These are phyloP conservation scores for Heliconius nattereri DNA, from an alignment of 1,140 invertebrate genomes.

Conservation along the genomic window DNA sequence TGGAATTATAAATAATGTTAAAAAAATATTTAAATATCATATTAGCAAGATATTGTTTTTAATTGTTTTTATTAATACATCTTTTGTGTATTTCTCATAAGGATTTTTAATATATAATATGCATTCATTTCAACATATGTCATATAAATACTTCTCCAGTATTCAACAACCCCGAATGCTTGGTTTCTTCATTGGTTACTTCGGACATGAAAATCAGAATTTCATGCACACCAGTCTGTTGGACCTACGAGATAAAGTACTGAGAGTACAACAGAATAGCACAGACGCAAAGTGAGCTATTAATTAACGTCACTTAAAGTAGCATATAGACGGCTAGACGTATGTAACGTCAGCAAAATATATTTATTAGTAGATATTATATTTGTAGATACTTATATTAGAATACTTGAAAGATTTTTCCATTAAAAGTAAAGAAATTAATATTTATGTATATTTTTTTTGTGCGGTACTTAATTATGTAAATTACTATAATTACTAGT, in stretches of 20 bases:
- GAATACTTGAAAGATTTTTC: not conserved
- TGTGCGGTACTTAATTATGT: not conserved
- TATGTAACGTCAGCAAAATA: not conserved
- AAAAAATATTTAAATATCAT: no score
- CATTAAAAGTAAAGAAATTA: not conserved
- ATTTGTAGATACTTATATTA: not conserved
- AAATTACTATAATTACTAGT: no score
- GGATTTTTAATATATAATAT: no score
- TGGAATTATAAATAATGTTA: no score
- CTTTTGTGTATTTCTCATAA: no score
- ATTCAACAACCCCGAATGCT: constrained; percentile 78
- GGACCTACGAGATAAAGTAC: constrained; percentile 46
- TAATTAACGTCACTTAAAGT: constrained; percentile 15
- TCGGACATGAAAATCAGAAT: constrained; percentile 54
- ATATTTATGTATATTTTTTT: not conserved
- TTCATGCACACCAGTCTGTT: constrained; percentile 52
- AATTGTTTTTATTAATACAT: no score
- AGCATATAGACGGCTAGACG: not conserved
- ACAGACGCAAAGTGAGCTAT: constrained; percentile 57
- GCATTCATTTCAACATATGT: not conserved
- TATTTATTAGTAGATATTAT: not conserved
- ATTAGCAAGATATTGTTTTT: no score
- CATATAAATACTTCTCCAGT: constrained; percentile 47
- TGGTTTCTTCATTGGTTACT: constrained; percentile 81
- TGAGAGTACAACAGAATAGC: constrained; percentile 41